Evolutionary conservation across 2,888 invertebrate genomes (phyloP).

Genomic region (Cacoxenus indagator): DNA sequence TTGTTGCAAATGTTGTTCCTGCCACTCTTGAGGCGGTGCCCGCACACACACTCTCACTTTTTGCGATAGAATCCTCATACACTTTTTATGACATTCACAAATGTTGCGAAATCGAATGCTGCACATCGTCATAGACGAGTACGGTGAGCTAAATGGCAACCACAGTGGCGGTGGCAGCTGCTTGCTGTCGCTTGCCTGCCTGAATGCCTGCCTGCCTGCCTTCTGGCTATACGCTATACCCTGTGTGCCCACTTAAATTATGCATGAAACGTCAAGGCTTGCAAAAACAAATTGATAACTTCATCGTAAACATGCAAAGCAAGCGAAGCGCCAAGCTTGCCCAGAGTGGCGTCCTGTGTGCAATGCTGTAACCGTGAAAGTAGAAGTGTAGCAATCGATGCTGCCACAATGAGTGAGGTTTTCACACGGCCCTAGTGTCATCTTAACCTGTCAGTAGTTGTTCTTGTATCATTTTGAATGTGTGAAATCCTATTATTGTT

Average conservation of each 20-base stretch:
- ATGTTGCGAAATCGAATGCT: conserved; percentile 50
- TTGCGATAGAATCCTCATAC: conserved; percentile 41
- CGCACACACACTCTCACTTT: background rate
- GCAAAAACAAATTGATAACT: conserved; percentile 67
- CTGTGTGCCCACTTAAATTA: conserved; percentile 55
- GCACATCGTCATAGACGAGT: conserved; percentile 14
- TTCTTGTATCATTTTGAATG: background rate
- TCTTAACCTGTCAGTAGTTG: background rate
- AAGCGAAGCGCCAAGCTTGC: conserved; percentile 25
- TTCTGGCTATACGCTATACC: conserved; percentile 8
- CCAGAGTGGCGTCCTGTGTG: too few species aligned
- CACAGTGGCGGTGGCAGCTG: background rate
- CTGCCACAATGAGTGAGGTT: background rate
- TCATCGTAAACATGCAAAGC: conserved; percentile 68
- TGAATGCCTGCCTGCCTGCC: background rate
- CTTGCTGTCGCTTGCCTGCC: background rate
- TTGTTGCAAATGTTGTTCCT: conserved; percentile 36
- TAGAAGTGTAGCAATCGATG: background rate
- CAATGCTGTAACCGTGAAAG: too few species aligned
- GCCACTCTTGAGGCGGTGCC: conserved; percentile 12
- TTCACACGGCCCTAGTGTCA: too few species aligned
- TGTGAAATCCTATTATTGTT: background rate
- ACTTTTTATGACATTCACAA: conserved; percentile 64
- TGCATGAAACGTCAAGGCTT: conserved; percentile 64
- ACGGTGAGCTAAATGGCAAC: background rate